A percentile compares a stretch with the other conserved stretches of the same genome.
phyloP scores from a whole-genome alignment of 2,888 invertebrate species.

The Branchipolynoe longqiensis region DNA sequence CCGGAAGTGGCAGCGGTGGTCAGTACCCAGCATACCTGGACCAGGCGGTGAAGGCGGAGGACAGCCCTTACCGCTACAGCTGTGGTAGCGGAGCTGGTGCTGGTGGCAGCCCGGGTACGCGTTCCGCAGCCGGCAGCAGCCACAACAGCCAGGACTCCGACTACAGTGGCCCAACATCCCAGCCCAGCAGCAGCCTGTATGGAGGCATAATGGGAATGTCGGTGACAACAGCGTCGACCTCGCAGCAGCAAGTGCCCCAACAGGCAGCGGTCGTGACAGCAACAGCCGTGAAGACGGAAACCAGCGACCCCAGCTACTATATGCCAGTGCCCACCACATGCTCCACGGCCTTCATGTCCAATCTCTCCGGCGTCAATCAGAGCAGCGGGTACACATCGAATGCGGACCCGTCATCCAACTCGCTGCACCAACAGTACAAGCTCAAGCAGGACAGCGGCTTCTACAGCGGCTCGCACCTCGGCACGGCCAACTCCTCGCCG shows the following conservation, averaged over 20 bases:
- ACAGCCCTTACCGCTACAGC: slow-evolving; percentile 29
- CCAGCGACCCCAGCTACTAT: neutral
- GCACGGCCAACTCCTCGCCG: slow-evolving; percentile 2
- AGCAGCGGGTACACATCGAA: slow-evolving; percentile 16
- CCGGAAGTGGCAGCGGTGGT: neutral
- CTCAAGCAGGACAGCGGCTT: slow-evolving; percentile 12
- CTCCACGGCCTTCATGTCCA: slow-evolving; percentile 13
- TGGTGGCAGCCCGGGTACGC: slow-evolving; percentile 27
- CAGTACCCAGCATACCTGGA: slow-evolving; percentile 28
- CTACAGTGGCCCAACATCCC: slow-evolving; percentile 18
- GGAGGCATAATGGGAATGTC: slow-evolving; percentile 12
- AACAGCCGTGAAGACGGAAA: slow-evolving; percentile 9
- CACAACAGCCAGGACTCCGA: slow-evolving; percentile 47
- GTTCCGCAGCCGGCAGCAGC: slow-evolving; percentile 25
- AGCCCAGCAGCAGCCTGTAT: neutral
- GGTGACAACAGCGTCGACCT: neutral
- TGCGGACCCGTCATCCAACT: neutral
- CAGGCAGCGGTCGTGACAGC: neutral
- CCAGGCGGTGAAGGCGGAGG: slow-evolving; percentile 9
- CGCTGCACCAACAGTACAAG: slow-evolving; percentile 47
- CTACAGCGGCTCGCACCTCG: slow-evolving; percentile 24
- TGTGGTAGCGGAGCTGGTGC: slow-evolving; percentile 12
- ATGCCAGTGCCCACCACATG: slow-evolving; percentile 18
- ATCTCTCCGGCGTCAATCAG: neutral
- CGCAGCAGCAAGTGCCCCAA: neutral